phyloP scores from a whole-genome alignment of 2,797 vertebrate species.

The Sebastes oblongus region DNA sequence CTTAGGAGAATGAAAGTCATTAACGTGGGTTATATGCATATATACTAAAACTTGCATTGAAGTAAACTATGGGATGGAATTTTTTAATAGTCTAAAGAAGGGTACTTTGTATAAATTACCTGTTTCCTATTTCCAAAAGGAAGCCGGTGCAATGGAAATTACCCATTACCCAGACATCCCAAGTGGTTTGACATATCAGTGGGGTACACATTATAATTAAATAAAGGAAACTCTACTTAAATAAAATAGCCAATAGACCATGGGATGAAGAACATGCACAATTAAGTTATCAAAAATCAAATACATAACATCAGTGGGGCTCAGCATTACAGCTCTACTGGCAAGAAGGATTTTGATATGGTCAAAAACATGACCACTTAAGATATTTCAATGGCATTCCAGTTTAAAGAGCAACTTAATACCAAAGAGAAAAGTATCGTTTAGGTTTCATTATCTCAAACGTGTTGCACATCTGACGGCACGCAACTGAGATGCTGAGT shows the following conservation, averaged over 20 bases:
- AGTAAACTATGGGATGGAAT: neutral
- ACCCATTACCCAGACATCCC: conserved; percentile 26
- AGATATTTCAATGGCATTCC: neutral
- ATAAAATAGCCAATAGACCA: neutral
- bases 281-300: conserved; percentile 15
- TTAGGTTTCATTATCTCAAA: neutral
- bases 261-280: conserved; percentile 18
- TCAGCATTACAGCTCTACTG: conserved; percentile 16
- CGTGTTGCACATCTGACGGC: neutral
- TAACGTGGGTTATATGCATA: neutral
- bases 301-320: neutral
- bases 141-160: conserved; percentile 27
- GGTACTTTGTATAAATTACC: neutral
- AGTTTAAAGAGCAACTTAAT: neutral
- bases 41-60: conserved; percentile 17
- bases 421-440: conserved; percentile 47
- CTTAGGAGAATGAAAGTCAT: conserved; percentile 33
- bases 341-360: neutral
- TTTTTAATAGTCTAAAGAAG: neutral
- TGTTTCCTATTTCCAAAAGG: neutral
- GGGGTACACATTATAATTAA: neutral
- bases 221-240: neutral
- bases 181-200: conserved; percentile 28
- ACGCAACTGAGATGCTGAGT: neutral
- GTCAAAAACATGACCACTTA: conserved; percentile 4